Percentiles rank a stretch among this genome's conserved stretches.
Conservation (phyloP, 2,888 invertebrate species). For the Eupithecia pulchellata region DNA sequence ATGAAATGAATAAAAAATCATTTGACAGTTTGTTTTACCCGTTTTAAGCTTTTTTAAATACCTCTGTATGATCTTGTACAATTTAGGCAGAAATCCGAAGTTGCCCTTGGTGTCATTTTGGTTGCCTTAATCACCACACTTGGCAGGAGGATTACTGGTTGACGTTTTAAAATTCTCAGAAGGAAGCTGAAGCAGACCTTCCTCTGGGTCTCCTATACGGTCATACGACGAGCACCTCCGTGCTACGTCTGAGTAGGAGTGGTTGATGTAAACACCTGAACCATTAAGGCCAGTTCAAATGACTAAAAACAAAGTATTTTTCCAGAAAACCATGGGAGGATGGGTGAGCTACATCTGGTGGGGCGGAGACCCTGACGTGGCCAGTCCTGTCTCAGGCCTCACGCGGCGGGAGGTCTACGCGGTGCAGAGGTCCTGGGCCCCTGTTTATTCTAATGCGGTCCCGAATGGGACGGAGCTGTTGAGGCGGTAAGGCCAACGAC, state of each 20-base stretch:
- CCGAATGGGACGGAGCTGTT: constrained; percentile 73
- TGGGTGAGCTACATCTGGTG: constrained; percentile 76
- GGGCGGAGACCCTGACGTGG: constrained; percentile 52
- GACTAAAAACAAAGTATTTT: constrained; percentile 2
- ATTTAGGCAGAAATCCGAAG: too few species aligned
- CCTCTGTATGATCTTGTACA: too few species aligned
- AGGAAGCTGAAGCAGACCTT: too few species aligned
- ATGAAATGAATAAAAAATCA: too few species aligned
- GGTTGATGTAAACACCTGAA: too few species aligned
- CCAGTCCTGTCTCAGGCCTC: constrained; percentile 50
- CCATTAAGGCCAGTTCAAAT: background rate
- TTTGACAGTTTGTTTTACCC: too few species aligned
- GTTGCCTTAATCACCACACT: too few species aligned
- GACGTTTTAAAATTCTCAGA: too few species aligned
- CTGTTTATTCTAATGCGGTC: constrained; percentile 50
- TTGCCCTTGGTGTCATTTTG: too few species aligned
- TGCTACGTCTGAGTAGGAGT: too few species aligned
- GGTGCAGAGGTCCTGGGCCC: constrained; percentile 52
- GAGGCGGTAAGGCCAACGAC: constrained; percentile 56
- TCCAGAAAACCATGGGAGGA: constrained; percentile 71
- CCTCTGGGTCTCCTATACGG: background rate
- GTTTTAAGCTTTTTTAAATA: too few species aligned
- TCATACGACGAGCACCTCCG: background rate
- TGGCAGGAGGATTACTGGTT: too few species aligned
- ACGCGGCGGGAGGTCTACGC: constrained; percentile 50